phyloP scores from a whole-genome alignment of 2,888 invertebrate genomes.

The Cryptus armator region DNA sequence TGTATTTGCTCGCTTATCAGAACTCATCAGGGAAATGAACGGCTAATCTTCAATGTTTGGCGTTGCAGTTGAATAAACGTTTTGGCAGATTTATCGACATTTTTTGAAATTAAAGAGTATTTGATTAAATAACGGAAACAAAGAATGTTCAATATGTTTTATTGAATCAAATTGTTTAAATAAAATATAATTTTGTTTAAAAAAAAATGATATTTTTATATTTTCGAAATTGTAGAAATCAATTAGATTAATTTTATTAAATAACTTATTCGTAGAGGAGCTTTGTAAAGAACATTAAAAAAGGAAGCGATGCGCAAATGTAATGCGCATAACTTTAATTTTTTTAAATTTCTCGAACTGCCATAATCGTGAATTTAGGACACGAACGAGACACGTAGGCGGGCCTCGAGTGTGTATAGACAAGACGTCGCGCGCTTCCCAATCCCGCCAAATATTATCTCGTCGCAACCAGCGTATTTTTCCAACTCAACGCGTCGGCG shows the following conservation, averaged over 20 bases:
- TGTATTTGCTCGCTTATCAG: slow-evolving; percentile 9
- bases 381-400: neutral
- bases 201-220: too few species aligned
- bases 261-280: too few species aligned
- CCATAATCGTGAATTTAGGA: slow-evolving; percentile 5
- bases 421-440: neutral
- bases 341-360: neutral
- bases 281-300: neutral
- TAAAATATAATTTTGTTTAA: too few species aligned
- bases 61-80: neutral
- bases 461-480: slow-evolving; percentile 69
- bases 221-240: too few species aligned
- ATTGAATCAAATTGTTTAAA: too few species aligned
- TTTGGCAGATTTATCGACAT: too few species aligned
- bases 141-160: too few species aligned
- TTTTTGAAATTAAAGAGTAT: too few species aligned
- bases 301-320: neutral
- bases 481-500: slow-evolving; percentile 52
- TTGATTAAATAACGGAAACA: too few species aligned
- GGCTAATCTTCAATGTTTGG: neutral
- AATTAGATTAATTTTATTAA: too few species aligned
- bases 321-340: neutral
- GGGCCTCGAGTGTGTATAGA: slow-evolving; percentile 8
- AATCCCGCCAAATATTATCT: slow-evolving; percentile 67
- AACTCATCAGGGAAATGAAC: neutral